These are phyloP conservation scores for Himalopsyche kuldschensis DNA, from an alignment of 2,888 invertebrate genomes.

Conservation along the genomic window DNA sequence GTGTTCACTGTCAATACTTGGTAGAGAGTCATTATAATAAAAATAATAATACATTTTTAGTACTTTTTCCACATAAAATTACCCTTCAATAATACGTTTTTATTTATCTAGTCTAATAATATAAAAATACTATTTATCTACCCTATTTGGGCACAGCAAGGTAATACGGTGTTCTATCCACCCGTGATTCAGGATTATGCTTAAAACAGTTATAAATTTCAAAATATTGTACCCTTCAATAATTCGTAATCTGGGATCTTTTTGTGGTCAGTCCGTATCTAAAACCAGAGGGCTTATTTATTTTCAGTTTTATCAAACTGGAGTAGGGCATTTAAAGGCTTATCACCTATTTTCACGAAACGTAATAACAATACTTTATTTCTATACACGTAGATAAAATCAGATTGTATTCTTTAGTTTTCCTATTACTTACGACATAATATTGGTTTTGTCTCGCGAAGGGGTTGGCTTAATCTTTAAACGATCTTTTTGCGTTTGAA, in stretches of 20 bases:
- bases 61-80: too few species aligned
- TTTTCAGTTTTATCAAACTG: not conserved
- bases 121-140: too few species aligned
- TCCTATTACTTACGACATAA: not conserved
- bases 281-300: not conserved
- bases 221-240: not conserved
- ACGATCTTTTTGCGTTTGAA: not conserved
- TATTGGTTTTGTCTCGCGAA: not conserved
- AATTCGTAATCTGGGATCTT: not conserved
- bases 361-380: not conserved
- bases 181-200: too few species aligned
- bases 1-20: too few species aligned
- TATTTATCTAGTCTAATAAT: too few species aligned
- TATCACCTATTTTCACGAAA: not conserved
- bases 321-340: not conserved
- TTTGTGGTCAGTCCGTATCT: not conserved
- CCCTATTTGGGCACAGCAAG: too few species aligned
- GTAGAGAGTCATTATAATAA: too few species aligned
- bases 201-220: too few species aligned
- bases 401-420: not conserved
- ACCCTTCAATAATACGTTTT: too few species aligned
- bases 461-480: not conserved
- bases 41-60: too few species aligned
- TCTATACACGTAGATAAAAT: not conserved
- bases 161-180: too few species aligned